Base-by-base conservation (phyloP, 2,888 invertebrate species). In the Xiphydria camelus region DNA sequence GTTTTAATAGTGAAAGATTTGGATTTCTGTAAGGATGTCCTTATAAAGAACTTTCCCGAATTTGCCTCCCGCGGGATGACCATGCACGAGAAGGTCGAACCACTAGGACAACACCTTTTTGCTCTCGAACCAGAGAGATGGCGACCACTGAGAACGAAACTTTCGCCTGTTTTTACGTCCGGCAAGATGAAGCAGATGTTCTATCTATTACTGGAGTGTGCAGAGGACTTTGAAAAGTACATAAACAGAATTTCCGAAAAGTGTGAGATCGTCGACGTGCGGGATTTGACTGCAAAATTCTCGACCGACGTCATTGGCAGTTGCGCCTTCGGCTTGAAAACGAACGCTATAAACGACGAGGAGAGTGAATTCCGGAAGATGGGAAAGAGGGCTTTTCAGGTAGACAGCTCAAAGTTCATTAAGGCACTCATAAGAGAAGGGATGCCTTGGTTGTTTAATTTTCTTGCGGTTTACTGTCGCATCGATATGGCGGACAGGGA, bases 141-240 rank as follows among this genome's bases (percentile, higher is more conserved):
- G 82, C 79, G 79, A 46, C 65, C 69, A 1, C 62, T 77, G 1
- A 70, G 83, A 4, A 63, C 70, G 1, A 78, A 78, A 51, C 52
- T 82, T 10, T 78, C 80, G 2, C 74, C 80, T 0, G 78, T 78
- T 2, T 76, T 83, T 19, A 80, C 81, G 1, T 64, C 70, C 7
- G 76, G 75, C 25, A 79, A 80, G 47, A 78, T 78, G 19, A 82
- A 80, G 53, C 65, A 76, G 0, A 77, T 80, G 56, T 80, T 78
- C 47, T 74, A 78, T 0, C 66, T 80, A 3, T 75, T 82, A 4
- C 62, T 68, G 10, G 70, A 76, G 14, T 78, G 80, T 4, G 71
- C 77, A 6, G 53, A 70, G 4, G 68, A 70, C 29, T 61, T 83
- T 50, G 68, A 72, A 1, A 58, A 68, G 1, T 78, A 76, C 53